phyloP scores from a whole-genome alignment of 2,113 vertebrate species.

The Nothocercus nigrocapillus region DNA sequence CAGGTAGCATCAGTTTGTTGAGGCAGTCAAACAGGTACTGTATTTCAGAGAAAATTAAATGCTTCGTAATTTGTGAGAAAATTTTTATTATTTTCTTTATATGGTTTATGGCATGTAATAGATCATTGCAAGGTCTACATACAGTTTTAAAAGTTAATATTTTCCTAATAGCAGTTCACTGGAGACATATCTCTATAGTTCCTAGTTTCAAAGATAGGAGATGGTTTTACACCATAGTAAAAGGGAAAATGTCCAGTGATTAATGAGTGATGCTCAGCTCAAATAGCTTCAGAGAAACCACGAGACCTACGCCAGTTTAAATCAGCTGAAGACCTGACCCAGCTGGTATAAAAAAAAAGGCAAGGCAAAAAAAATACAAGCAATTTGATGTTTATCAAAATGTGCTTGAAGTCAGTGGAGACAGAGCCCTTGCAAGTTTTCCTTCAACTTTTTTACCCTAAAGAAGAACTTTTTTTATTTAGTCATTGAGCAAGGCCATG shows the following conservation, averaged over 20 bases:
- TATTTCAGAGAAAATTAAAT: conserved; percentile 48
- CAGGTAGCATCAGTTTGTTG: neutral
- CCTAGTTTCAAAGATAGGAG: neutral
- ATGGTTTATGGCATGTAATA: neutral
- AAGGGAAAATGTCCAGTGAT: conserved; percentile 44
- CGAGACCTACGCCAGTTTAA: conserved; percentile 20
- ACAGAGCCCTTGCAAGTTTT: conserved; percentile 52
- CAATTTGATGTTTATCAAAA: conserved; percentile 69
- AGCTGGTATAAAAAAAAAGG: conserved; percentile 53
- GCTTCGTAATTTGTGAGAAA: conserved; percentile 7
- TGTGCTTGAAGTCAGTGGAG: conserved; percentile 39
- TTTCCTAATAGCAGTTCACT: neutral
- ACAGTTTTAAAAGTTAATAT: conserved; percentile 2
- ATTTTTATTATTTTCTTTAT: neutral
- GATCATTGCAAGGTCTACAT: conserved; percentile 1
- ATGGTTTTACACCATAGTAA: conserved; percentile 11
- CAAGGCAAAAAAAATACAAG: conserved; percentile 51
- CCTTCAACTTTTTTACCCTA: conserved; percentile 15
- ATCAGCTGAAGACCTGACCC: conserved; percentile 49
- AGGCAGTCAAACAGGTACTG: conserved; percentile 9
- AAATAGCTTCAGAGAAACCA: conserved; percentile 45
- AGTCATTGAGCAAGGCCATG: neutral
- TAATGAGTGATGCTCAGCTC: conserved; percentile 23
- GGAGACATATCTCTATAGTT: neutral
- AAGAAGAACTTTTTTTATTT: neutral